Evolutionary conservation across 2,888 invertebrate species (phyloP).

Genomic region (Tholera decimalis): DNA sequence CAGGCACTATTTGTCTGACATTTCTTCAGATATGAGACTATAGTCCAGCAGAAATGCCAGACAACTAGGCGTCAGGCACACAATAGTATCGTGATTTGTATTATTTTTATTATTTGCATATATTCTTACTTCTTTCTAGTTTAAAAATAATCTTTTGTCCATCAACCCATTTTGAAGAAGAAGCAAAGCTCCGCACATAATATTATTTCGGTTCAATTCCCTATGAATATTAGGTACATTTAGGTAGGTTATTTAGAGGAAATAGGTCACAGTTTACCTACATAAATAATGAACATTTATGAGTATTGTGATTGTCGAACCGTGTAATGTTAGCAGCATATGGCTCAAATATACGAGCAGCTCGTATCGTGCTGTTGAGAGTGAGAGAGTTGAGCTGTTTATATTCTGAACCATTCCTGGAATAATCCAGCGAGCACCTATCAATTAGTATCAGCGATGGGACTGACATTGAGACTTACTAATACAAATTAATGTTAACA

Average conservation of each 20-base stretch:
- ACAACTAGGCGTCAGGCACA: too few species aligned
- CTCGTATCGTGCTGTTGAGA: background rate
- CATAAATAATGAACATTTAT: constrained; percentile 11
- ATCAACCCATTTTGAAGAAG: background rate
- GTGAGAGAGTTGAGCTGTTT: background rate
- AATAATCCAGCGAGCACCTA: background rate
- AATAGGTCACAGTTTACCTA: constrained; percentile 11
- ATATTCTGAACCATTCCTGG: background rate
- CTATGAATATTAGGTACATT: background rate
- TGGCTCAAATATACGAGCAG: background rate
- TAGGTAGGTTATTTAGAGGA: constrained; percentile 6
- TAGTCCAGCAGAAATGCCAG: too few species aligned
- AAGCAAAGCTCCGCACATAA: background rate
- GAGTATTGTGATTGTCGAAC: constrained; percentile 12
- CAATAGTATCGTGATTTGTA: too few species aligned
- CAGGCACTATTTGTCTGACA: too few species aligned
- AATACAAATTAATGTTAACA: too few species aligned
- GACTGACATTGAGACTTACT: too few species aligned
- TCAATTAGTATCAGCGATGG: background rate
- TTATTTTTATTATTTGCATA: too few species aligned
- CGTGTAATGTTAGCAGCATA: constrained; percentile 8
- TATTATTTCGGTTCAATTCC: background rate
- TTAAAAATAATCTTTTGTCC: background rate
- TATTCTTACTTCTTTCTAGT: too few species aligned
- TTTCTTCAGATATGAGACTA: too few species aligned